phyloP scores from a whole-genome alignment of 2,797 vertebrate species.

The Falco concolor region DNA sequence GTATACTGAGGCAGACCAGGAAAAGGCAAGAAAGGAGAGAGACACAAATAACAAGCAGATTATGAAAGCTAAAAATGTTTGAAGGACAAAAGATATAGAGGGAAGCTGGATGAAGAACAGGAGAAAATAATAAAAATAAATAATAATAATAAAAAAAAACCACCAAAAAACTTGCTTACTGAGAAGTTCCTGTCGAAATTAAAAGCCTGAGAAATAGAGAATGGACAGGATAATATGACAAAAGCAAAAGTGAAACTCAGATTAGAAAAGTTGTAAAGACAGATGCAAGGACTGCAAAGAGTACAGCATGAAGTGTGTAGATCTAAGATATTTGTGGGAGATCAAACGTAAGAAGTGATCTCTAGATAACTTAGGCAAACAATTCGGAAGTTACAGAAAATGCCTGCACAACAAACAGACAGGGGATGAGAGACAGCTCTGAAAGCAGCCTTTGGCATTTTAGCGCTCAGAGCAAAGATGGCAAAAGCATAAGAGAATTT shows the following conservation, averaged over 20 bases:
- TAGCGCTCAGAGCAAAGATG: neutral
- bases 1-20: neutral
- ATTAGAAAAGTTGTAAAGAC: neutral
- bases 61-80: neutral
- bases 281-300: neutral
- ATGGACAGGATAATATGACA: neutral
- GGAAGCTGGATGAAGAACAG: neutral
- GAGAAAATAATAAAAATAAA: neutral
- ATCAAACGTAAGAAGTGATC: neutral
- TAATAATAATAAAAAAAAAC: too few relatives aligned
- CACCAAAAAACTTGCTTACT: neutral
- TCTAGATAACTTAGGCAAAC: neutral
- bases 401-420: neutral
- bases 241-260: neutral
- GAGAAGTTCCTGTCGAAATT: neutral
- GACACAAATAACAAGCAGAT: neutral
- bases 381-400: neutral
- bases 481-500: neutral
- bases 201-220: neutral
- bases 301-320: fast-evolving
- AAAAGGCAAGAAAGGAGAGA: neutral
- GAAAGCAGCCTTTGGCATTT: neutral
- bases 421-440: fast-evolving
- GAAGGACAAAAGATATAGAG: neutral
- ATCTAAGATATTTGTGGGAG: neutral